These are phyloP conservation scores for Hybos culiciformis DNA, from an alignment of 2,888 invertebrate species.

Conservation along the genomic window DNA sequence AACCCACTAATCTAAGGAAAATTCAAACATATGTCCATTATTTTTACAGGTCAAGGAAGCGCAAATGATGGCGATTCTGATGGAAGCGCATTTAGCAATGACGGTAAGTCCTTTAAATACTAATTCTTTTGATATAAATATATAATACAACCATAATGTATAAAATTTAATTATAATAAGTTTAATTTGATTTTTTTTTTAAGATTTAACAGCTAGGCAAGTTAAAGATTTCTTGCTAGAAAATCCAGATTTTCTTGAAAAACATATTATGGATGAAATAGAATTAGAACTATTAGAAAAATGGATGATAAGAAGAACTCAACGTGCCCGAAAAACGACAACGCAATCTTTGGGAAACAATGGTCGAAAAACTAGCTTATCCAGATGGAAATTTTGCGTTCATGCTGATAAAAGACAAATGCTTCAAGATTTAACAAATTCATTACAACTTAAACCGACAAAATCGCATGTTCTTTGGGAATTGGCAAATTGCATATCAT, in stretches of 20 bases:
- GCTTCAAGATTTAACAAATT: slow-evolving; percentile 45
- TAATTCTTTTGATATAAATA: not conserved
- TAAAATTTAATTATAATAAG: too few relatives aligned
- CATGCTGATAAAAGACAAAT: slow-evolving; percentile 51
- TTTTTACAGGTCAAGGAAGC: too few relatives aligned
- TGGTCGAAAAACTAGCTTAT: slow-evolving; percentile 41
- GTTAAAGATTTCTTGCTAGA: slow-evolving; percentile 42
- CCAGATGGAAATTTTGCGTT: slow-evolving; percentile 44
- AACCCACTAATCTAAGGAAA: too few relatives aligned
- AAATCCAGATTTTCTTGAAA: slow-evolving; percentile 51
- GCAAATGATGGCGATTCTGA: slow-evolving; percentile 14
- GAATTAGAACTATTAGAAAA: slow-evolving; percentile 48
- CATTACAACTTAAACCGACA: slow-evolving; percentile 44
- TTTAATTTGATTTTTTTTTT: too few relatives aligned
- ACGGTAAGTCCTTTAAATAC: too few relatives aligned
- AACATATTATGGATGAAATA: slow-evolving; percentile 47
- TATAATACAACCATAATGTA: not conserved
- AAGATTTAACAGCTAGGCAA: slow-evolving; percentile 24
- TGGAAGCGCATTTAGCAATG: slow-evolving; percentile 12
- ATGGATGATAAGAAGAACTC: slow-evolving; percentile 47
- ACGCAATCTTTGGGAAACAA: slow-evolving; percentile 17
- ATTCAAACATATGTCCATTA: too few relatives aligned
- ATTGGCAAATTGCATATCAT: slow-evolving; percentile 48
- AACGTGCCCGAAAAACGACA: slow-evolving; percentile 36
- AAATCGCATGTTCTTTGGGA: slow-evolving; percentile 53